Conservation (phyloP, 2,113 vertebrate genomes). For the Pituophis catenifer region DNA sequence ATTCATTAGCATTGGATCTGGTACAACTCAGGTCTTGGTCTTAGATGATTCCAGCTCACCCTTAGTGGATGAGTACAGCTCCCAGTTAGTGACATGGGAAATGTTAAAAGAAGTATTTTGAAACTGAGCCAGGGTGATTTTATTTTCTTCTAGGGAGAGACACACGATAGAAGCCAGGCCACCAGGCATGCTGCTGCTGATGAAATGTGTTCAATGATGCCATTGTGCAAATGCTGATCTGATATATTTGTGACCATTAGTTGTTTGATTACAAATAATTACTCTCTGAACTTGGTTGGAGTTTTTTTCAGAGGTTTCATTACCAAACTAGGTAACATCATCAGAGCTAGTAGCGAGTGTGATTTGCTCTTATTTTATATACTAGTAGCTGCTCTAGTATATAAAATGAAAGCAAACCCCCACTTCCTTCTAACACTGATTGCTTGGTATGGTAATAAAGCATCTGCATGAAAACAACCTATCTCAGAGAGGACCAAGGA, state of each 20-base stretch:
- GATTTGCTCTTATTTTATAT: not conserved
- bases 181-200: not conserved
- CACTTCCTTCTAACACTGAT: not conserved
- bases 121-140: not conserved
- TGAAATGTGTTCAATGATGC: not conserved
- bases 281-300: not conserved
- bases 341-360: not conserved
- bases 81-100: not conserved
- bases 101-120: not conserved
- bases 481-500: not conserved
- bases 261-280: not conserved
- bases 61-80: not conserved
- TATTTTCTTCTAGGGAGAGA: not conserved
- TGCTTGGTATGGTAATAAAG: not conserved
- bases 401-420: not conserved
- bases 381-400: not conserved
- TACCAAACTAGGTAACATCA: not conserved
- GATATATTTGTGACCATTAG: not conserved
- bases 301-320: not conserved
- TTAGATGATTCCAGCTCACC: not conserved
- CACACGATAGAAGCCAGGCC: not conserved
- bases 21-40: not conserved
- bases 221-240: not conserved
- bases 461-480: not conserved
- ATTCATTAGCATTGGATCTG: not conserved